Evolutionary conservation across 1,140 invertebrate genomes (phyloP).

Genomic region (Meloidogyne floridensis): DNA sequence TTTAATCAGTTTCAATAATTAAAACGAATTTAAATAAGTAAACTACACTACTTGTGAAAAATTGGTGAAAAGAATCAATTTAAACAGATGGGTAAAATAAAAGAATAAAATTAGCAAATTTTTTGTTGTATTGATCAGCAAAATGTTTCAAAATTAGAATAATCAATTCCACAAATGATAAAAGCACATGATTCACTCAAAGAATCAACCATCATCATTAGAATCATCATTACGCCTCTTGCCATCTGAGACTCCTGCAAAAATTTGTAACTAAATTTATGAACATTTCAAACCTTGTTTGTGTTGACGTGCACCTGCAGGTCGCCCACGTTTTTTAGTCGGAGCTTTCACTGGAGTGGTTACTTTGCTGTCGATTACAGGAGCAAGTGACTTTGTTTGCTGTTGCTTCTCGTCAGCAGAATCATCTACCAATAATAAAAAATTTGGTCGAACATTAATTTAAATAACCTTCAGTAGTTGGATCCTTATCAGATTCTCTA

Average conservation of each 20-base stretch:
- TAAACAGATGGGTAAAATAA: slow-evolving; percentile 16
- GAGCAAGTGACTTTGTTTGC: not conserved
- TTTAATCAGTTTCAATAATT: not conserved
- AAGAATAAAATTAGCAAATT: slow-evolving; percentile 16
- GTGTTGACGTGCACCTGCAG: slow-evolving; percentile 15
- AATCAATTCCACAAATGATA: not conserved
- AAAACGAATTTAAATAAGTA: not conserved
- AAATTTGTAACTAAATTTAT: not conserved
- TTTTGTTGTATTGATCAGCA: not conserved
- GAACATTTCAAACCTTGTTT: not conserved
- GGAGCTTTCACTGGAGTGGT: slow-evolving; percentile 12
- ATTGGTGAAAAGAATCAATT: not conserved
- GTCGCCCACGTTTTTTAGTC: slow-evolving; percentile 30
- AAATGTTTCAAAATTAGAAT: not conserved
- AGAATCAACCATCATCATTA: slow-evolving; percentile 3
- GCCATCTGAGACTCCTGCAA: not conserved
- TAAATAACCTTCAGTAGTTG: slow-evolving; percentile 22
- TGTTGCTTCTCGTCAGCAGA: not conserved
- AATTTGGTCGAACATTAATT: no score
- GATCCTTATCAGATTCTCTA: slow-evolving; percentile 32
- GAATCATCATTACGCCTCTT: not conserved
- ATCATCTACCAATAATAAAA: not conserved
- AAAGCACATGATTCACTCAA: not conserved
- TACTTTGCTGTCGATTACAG: not conserved
- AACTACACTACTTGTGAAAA: not conserved